A percentile compares a stretch with the other conserved stretches of the same genome.
phyloP scores from a whole-genome alignment of 1,140 invertebrate genomes.

The Drosophila miranda region DNA sequence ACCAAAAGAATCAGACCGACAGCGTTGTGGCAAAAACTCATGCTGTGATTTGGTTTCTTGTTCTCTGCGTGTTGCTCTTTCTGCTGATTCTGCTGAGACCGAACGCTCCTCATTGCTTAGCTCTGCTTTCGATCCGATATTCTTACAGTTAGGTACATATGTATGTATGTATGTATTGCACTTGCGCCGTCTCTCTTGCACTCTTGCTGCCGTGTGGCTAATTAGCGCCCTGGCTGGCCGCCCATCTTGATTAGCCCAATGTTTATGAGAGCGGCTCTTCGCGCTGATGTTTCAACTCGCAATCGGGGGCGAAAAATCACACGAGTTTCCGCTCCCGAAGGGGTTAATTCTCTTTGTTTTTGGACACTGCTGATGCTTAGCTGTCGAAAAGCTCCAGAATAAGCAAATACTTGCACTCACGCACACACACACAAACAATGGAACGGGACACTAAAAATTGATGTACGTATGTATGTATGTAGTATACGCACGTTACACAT shows the following conservation, averaged over 20 bases:
- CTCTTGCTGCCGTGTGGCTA: constrained; percentile 31
- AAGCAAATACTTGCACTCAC: constrained; percentile 38
- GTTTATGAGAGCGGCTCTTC: constrained; percentile 61
- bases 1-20: constrained; percentile 27
- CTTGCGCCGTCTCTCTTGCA: constrained; percentile 25
- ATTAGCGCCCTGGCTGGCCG: constrained; percentile 49
- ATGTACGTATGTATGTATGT: no score
- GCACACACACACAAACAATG: constrained; percentile 15
- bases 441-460: no score
- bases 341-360: constrained; percentile 43
- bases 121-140: constrained; percentile 25
- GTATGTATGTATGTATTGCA: constrained; percentile 2
- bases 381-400: constrained; percentile 35
- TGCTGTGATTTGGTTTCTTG: constrained; percentile 23
- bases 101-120: constrained; percentile 43
- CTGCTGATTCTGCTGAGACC: constrained; percentile 28
- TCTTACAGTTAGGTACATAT: constrained; percentile 42
- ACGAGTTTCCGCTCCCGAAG: constrained; percentile 29
- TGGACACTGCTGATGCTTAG: constrained; percentile 41
- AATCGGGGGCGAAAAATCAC: constrained; percentile 62
- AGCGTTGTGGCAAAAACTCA: constrained; percentile 42
- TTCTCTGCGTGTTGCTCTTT: constrained; percentile 16
- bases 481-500: constrained; percentile 12
- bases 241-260: constrained; percentile 58
- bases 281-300: constrained; percentile 30